phyloP scores from a whole-genome alignment of 35 echinoderm and acorn worm species.

The Apostichopus japonicus region DNA sequence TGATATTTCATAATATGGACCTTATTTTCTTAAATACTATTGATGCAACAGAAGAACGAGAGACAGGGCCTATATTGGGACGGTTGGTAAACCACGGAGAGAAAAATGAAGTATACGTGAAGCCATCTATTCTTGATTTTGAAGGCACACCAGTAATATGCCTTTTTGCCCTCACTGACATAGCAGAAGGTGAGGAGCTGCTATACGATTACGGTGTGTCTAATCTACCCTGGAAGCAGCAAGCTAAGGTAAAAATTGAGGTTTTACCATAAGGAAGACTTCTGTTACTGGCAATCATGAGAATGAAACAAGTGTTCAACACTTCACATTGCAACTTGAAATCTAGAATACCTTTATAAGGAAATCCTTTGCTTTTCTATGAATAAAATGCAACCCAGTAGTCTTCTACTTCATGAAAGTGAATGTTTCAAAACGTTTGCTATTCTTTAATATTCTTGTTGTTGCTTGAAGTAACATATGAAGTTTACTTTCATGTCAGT shows the following conservation, averaged over 20 bases:
- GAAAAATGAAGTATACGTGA: constrained; percentile 28
- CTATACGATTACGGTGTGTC: constrained; percentile 42
- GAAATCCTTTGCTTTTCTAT: not conserved
- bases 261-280: not conserved
- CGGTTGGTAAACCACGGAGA: constrained; percentile 45
- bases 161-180: constrained; percentile 34
- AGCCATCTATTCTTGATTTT: not conserved
- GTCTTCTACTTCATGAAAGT: not conserved
- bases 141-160: constrained; percentile 5
- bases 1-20: not conserved
- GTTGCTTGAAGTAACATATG: too few species aligned
- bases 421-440: too few species aligned
- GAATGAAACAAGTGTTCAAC: too few species aligned
- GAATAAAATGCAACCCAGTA: not conserved
- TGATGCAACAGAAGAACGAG: constrained; percentile 39
- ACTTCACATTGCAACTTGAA: not conserved
- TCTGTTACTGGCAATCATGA: too few species aligned
- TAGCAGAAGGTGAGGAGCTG: not conserved
- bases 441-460: too few species aligned
- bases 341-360: not conserved
- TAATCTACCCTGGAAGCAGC: constrained; percentile 38
- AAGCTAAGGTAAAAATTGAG: constrained; percentile 12
- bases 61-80: not conserved
- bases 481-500: too few species aligned
- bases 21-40: constrained; percentile 1